phyloP scores from a whole-genome alignment of 2,888 invertebrate genomes.

The Leucophenga montana region DNA sequence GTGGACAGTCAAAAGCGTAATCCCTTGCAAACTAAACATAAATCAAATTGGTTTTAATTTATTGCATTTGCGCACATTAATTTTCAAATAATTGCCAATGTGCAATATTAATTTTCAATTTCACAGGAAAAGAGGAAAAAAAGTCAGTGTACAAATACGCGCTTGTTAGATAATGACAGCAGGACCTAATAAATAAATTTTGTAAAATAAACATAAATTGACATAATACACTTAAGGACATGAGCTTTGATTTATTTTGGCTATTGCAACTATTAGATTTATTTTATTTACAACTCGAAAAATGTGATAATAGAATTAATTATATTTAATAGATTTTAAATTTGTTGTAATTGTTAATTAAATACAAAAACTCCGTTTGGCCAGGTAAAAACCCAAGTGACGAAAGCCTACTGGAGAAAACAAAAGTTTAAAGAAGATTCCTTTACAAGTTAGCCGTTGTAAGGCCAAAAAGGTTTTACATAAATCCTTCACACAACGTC shows the following conservation, averaged over 20 bases:
- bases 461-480: too few species aligned
- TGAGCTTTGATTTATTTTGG: slow-evolving; percentile 10
- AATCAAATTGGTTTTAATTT: neutral
- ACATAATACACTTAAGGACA: neutral
- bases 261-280: neutral
- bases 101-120: slow-evolving; percentile 7
- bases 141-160: neutral
- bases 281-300: neutral
- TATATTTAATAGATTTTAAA: neutral
- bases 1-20: too few species aligned
- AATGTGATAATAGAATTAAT: neutral
- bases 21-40: too few species aligned
- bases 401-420: too few species aligned
- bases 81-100: slow-evolving; percentile 8
- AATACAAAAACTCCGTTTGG: too few species aligned
- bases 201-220: neutral
- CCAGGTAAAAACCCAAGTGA: too few species aligned
- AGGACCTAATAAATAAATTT: slow-evolving; percentile 4
- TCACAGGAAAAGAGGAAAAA: neutral
- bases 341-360: too few species aligned
- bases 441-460: too few species aligned
- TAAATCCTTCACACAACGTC: too few species aligned
- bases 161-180: too few species aligned
- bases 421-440: too few species aligned
- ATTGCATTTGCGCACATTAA: slow-evolving; percentile 18